A percentile compares a stretch with the other conserved stretches of the same genome.
Conservation (phyloP, 1,140 invertebrate species). For the Sycobia sp. region DNA sequence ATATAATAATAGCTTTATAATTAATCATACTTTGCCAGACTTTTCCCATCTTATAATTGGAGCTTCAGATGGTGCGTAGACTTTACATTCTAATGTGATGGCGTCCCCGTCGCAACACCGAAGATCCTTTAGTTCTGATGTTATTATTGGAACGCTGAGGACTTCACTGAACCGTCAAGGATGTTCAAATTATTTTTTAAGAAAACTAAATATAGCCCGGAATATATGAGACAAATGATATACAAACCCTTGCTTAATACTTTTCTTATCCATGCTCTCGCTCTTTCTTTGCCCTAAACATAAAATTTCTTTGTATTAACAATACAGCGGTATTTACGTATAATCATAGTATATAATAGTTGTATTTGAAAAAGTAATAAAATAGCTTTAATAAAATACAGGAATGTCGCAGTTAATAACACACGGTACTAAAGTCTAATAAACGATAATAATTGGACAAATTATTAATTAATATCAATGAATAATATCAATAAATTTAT, state of each 20-base stretch:
- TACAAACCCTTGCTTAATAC: conserved; percentile 58
- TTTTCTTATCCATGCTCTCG: conserved; percentile 54
- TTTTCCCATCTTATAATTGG: conserved; percentile 79
- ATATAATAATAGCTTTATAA: too few species aligned
- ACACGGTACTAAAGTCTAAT: too few species aligned
- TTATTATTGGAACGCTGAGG: conserved; percentile 75
- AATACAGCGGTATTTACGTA: too few species aligned
- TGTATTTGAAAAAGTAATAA: too few species aligned
- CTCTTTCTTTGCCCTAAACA: conserved; percentile 57
- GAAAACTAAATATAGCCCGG: neutral
- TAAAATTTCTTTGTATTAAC: neutral
- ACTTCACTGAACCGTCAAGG: conserved; percentile 66
- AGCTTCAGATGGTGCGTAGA: conserved; percentile 69
- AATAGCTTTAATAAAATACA: too few species aligned
- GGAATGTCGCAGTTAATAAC: too few species aligned
- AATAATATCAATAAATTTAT: too few species aligned
- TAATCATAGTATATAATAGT: too few species aligned
- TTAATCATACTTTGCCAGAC: conserved; percentile 70
- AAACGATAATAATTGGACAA: too few species aligned
- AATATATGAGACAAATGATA: neutral
- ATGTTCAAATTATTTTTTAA: too few species aligned
- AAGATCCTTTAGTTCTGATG: conserved; percentile 73
- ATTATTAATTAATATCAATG: too few species aligned
- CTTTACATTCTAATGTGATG: conserved; percentile 76
- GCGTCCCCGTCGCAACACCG: conserved; percentile 81